Conservation (phyloP, 2,888 invertebrate species). For the Neocrepidodera transversa region DNA sequence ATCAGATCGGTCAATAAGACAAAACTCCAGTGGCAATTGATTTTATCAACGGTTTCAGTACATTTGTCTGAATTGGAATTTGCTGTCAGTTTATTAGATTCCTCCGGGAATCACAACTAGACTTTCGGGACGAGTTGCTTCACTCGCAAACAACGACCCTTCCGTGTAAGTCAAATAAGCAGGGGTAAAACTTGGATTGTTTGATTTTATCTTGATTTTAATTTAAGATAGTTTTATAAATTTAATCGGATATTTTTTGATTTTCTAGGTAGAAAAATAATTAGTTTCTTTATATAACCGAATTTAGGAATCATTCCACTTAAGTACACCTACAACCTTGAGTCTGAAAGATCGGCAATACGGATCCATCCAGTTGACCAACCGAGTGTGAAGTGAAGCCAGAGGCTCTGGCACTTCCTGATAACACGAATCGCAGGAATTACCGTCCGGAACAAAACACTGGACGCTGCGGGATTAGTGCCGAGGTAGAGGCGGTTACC, state of each 20-base stretch:
- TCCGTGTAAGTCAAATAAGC: not conserved
- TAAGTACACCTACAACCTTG: slow-evolving; percentile 21
- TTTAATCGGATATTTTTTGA: no score
- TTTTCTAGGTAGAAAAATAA: no score
- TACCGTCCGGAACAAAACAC: slow-evolving; percentile 59
- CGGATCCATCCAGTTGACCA: slow-evolving; percentile 36
- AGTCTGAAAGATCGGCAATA: slow-evolving; percentile 18
- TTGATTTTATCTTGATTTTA: no score
- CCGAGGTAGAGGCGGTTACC: slow-evolving; percentile 49
- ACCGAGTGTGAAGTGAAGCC: slow-evolving; percentile 57
- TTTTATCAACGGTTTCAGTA: slow-evolving; percentile 53
- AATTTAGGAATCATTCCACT: slow-evolving; percentile 18
- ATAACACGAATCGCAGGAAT: slow-evolving; percentile 58
- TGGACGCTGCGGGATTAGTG: slow-evolving; percentile 58
- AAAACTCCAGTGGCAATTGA: slow-evolving; percentile 52
- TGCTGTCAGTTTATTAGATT: slow-evolving; percentile 46
- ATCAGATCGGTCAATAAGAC: slow-evolving; percentile 48
- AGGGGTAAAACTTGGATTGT: no score
- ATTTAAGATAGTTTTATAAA: no score
- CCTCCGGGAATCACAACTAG: slow-evolving; percentile 39
- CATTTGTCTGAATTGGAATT: slow-evolving; percentile 53
- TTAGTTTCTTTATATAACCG: not conserved
- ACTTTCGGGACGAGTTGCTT: slow-evolving; percentile 29
- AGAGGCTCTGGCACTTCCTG: slow-evolving; percentile 56
- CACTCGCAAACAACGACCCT: slow-evolving; percentile 13